A percentile compares a stretch with the other conserved stretches of the same genome.
Conservation (phyloP, 2,113 vertebrate species). For the Pangasianodon hypophthalmus region DNA sequence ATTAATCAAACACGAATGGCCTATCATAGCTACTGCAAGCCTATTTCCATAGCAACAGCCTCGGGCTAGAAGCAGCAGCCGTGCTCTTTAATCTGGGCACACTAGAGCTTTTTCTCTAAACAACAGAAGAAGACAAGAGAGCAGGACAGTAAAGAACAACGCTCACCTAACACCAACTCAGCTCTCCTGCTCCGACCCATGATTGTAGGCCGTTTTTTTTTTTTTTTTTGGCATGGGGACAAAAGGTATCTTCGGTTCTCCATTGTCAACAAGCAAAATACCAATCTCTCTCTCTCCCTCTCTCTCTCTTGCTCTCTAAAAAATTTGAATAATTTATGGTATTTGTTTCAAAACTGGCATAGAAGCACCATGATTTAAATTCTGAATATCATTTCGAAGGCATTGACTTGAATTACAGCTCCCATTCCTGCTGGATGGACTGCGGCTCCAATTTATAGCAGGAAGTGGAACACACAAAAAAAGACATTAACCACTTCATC, state of each 20-base stretch:
- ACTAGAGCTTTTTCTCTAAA: slow-evolving; percentile 74
- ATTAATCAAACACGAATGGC: slow-evolving; percentile 84
- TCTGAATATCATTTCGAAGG: slow-evolving; percentile 49
- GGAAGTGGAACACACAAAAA: slow-evolving; percentile 7
- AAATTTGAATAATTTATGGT: slow-evolving; percentile 58
- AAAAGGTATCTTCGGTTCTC: slow-evolving; percentile 36
- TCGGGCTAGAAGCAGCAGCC: slow-evolving; percentile 72
- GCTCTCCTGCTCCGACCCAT: slow-evolving; percentile 15
- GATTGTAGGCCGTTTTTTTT: slow-evolving; percentile 4
- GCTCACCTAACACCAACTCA: slow-evolving; percentile 44
- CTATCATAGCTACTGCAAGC: slow-evolving; percentile 77
- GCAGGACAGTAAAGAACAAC: slow-evolving; percentile 44
- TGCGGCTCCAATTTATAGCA: slow-evolving; percentile 4
- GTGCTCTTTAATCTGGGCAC: slow-evolving; percentile 72
- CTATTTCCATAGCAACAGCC: slow-evolving; percentile 80
- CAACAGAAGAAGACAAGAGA: slow-evolving; percentile 61
- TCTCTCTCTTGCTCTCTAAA: slow-evolving; percentile 17
- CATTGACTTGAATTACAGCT: slow-evolving; percentile 45
- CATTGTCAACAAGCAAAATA: slow-evolving; percentile 42
- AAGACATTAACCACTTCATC: background rate
- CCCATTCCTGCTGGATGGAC: slow-evolving; percentile 32
- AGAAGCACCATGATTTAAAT: slow-evolving; percentile 52
- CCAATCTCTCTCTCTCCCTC: slow-evolving; percentile 27
- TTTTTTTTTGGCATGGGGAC: background rate
- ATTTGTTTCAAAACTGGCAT: slow-evolving; percentile 56